phyloP scores from a whole-genome alignment of 2,888 invertebrate genomes.

The Molanna angustata region DNA sequence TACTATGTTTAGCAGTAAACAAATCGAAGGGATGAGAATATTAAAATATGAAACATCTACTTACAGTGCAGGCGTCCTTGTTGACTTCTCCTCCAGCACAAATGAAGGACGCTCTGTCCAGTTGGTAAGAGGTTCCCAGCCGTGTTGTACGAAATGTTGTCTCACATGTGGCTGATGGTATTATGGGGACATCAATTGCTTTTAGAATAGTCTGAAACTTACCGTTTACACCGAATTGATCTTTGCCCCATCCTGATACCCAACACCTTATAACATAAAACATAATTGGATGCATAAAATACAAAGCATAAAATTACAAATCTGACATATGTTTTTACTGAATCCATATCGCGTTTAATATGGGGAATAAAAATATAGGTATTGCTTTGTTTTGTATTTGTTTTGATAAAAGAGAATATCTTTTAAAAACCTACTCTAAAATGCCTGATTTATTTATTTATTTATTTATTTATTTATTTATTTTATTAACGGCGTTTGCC shows the following conservation, averaged over 20 bases:
- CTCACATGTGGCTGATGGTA: constrained; percentile 65
- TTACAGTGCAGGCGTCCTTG: constrained; percentile 77
- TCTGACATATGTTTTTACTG: too few relatives aligned
- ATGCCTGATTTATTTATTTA: too few relatives aligned
- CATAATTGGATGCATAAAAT: too few relatives aligned
- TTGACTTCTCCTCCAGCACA: constrained; percentile 77
- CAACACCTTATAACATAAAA: constrained; percentile 48
- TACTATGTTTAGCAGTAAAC: too few relatives aligned
- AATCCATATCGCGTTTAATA: too few relatives aligned
- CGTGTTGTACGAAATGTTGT: constrained; percentile 60
- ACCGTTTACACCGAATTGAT: constrained; percentile 61
- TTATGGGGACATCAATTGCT: constrained; percentile 72
- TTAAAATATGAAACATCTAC: constrained; percentile 32
- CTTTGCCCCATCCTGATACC: constrained; percentile 87
- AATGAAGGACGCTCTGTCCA: constrained; percentile 66
- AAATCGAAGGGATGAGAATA: background rate
- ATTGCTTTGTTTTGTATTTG: too few relatives aligned
- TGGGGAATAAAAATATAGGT: too few relatives aligned
- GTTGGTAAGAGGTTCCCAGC: constrained; percentile 59
- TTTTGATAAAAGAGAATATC: too few relatives aligned
- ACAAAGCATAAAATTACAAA: too few relatives aligned
- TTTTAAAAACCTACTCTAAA: too few relatives aligned
- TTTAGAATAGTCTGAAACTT: constrained; percentile 66
- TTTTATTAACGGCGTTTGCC: too few relatives aligned
- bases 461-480: too few relatives aligned